Evolutionary conservation across 2,797 vertebrate genomes (phyloP), one percentile per base, ranked within the genome.

Genomic region (Enteromius anoplus): DNA sequence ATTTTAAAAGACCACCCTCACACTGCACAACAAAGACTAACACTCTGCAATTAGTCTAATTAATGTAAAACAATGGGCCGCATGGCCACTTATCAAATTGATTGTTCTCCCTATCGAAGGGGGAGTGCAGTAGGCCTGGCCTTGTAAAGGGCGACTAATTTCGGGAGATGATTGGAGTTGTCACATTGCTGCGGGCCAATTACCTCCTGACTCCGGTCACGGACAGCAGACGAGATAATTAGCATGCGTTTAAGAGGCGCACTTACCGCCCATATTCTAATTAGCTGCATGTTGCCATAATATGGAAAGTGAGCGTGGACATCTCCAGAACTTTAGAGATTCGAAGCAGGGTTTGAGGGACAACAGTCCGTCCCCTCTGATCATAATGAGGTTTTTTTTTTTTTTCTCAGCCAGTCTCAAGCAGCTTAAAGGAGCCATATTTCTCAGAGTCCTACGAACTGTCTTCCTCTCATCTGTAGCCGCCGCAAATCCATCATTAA

Each of bases 41-140:
- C 95, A 93, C 89, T 92, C 92, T 89, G 93, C 95, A 97, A 96
- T 96, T 96, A 96, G 95, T 95, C 93, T 96, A 96, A 96, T 96
- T 96, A 96, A 96, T 96, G 94, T 94, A 95, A 96, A 95, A 96
- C 95, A 97, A 96, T 96, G 94, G 96, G 94, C 94, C 93, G 94
- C 94, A 93, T 95, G 96, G 95, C 94, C 95, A 96, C 95, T 96
- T 96, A 96, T 96, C 95, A 96, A 96, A 96, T 96, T 96, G 96
- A 97, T 96, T 96, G 95, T 96, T 96, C 95, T 95, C 94, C 94
- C 94, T 94, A 96, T 96, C 94, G 95, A 96, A 96, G 95, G 93
- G 95, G 95, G 81, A 95, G 94, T 93, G 95, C 93, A 79, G 93
- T 93, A 93, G 92, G 93, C 93, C 95, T 94, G 94, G 96, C 95